Conservation (phyloP, 2,797 vertebrate species). For the Semaprochilodus insignis region DNA sequence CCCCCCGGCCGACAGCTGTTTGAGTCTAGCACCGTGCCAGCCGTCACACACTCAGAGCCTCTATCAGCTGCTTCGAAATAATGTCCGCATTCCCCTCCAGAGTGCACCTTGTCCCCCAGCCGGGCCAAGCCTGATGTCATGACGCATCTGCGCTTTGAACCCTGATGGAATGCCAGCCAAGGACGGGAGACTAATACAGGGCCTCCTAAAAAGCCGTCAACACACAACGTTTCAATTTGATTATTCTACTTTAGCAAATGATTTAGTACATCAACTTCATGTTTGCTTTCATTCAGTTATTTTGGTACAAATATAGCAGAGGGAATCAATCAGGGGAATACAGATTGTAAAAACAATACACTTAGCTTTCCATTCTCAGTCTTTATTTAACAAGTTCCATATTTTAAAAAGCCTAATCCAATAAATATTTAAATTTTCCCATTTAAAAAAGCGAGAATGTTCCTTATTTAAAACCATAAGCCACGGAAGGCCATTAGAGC, state of each 20-base stretch:
- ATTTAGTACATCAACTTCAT: background rate
- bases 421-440: too few relatives aligned
- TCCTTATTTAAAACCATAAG: too few relatives aligned
- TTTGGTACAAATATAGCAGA: too few relatives aligned
- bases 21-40: constrained; percentile 19
- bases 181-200: constrained; percentile 5
- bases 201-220: constrained; percentile 4
- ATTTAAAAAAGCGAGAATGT: too few relatives aligned
- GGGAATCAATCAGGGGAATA: too few relatives aligned
- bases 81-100: constrained; percentile 30
- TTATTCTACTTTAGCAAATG: background rate
- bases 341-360: too few relatives aligned
- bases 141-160: constrained; percentile 55
- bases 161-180: constrained; percentile 42
- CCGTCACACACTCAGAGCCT: constrained; percentile 3
- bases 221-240: constrained; percentile 36
- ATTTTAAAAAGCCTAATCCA: too few relatives aligned
- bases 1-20: constrained; percentile 44
- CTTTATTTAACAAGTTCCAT: too few relatives aligned
- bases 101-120: constrained; percentile 39
- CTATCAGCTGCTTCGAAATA: constrained; percentile 48
- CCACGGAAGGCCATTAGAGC: too few relatives aligned
- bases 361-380: too few relatives aligned
- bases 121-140: constrained; percentile 45
- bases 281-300: too few relatives aligned